A percentile compares a stretch with the other conserved stretches of the same genome.
phyloP scores from a whole-genome alignment of 35 echinoderm and acorn worm species.

The Heliocidaris tuberculata region DNA sequence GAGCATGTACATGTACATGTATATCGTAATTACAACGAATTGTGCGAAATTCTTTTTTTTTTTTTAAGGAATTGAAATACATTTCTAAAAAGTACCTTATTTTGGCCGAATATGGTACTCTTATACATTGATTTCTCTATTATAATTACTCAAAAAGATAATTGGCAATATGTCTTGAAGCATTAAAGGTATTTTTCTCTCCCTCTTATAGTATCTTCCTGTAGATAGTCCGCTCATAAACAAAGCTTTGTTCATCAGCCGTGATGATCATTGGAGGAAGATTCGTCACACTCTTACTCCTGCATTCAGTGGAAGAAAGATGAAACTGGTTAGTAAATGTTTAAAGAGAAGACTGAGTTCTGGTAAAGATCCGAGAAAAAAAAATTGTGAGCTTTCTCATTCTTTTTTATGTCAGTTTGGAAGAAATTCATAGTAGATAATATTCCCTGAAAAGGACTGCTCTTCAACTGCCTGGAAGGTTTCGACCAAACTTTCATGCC shows the following conservation, averaged over 20 bases:
- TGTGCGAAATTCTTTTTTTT: too few species aligned
- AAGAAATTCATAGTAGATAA: not conserved
- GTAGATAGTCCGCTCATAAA: not conserved
- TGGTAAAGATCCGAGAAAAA: not conserved
- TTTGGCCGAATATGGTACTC: too few species aligned
- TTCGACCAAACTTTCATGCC: not conserved
- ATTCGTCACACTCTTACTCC: slow-evolving; percentile 63
- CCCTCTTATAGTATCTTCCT: not conserved
- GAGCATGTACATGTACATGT: too few species aligned
- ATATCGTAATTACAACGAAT: too few species aligned
- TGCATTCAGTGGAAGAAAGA: slow-evolving; percentile 70
- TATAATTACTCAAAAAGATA: too few species aligned
- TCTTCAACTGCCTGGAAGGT: not conserved
- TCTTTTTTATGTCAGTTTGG: not conserved
- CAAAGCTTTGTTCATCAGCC: slow-evolving; percentile 22
- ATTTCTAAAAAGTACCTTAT: too few species aligned
- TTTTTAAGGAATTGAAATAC: too few species aligned
- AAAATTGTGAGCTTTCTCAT: not conserved
- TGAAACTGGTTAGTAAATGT: slow-evolving; percentile 60
- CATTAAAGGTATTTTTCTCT: not conserved
- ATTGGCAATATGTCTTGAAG: not conserved
- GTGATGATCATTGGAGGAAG: slow-evolving; percentile 56
- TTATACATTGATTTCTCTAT: too few species aligned
- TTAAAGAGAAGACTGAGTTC: not conserved
- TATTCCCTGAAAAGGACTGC: not conserved